Conservation (phyloP, 2,888 invertebrate genomes). For the Ennomos erosarius region DNA sequence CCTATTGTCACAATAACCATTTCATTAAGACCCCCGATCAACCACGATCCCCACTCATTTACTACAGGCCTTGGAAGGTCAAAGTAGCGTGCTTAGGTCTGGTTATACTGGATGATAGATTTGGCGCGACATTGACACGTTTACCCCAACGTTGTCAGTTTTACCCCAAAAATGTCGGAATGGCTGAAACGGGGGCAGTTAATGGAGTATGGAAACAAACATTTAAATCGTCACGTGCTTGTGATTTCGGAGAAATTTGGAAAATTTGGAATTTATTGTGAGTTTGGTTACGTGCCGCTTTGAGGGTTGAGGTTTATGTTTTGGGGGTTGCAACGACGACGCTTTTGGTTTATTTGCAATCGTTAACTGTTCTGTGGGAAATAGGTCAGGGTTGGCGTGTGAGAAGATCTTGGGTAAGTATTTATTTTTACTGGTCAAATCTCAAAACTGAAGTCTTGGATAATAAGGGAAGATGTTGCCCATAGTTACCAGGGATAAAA, state of each 20-base stretch:
- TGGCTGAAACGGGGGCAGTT: slow-evolving; percentile 57
- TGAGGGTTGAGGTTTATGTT: neutral
- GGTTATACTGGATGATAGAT: slow-evolving; percentile 45
- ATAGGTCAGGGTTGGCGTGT: too few relatives aligned
- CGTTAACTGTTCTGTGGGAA: neutral
- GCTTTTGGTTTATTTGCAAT: neutral
- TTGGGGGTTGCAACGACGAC: slow-evolving; percentile 11
- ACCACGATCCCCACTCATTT: slow-evolving; percentile 4
- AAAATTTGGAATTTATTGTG: slow-evolving; percentile 43
- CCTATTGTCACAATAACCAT: slow-evolving; percentile 55
- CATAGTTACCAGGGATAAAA: too few relatives aligned
- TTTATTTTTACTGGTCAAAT: too few relatives aligned
- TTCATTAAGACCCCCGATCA: slow-evolving; percentile 41
- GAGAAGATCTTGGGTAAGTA: too few relatives aligned
- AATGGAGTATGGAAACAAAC: slow-evolving; percentile 66
- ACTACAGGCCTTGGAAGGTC: slow-evolving; percentile 2
- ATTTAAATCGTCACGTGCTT: slow-evolving; percentile 63
- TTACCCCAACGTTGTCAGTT: slow-evolving; percentile 67
- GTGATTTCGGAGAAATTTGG: slow-evolving; percentile 46
- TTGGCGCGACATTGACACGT: slow-evolving; percentile 57
- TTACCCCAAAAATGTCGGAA: slow-evolving; percentile 65
- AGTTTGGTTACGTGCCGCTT: slow-evolving; percentile 3
- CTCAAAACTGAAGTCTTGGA: too few relatives aligned
- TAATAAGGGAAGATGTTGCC: too few relatives aligned
- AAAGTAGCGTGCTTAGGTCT: slow-evolving; percentile 42